Evolutionary conservation across 1,140 invertebrate species (phyloP).

Genomic region (Leptopilina boulardi): DNA sequence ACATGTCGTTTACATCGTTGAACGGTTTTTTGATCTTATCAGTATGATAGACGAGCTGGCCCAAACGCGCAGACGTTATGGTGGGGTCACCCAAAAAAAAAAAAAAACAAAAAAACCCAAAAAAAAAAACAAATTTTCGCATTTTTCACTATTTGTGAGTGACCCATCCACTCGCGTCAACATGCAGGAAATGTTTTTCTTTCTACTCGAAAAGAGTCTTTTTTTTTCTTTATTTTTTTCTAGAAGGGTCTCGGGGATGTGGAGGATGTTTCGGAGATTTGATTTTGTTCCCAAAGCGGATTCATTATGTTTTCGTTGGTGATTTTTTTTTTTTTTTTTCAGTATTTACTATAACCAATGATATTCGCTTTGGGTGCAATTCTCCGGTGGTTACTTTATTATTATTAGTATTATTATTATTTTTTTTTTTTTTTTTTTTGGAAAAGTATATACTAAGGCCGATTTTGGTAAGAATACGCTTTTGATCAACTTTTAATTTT

Average conservation of each 20-base stretch:
- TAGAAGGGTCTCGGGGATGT: slow-evolving; percentile 22
- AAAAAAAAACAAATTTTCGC: background rate
- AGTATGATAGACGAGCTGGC: slow-evolving; percentile 64
- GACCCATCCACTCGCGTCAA: slow-evolving; percentile 69
- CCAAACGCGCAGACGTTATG: slow-evolving; percentile 54
- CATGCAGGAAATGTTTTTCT: slow-evolving; percentile 73
- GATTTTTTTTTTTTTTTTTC: background rate
- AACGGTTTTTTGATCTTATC: slow-evolving; percentile 45
- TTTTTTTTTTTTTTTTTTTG: slow-evolving; percentile 45
- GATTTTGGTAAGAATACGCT: slow-evolving; percentile 74
- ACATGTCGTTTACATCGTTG: slow-evolving; percentile 48
- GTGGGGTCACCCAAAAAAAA: slow-evolving; percentile 31
- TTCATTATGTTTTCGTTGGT: slow-evolving; percentile 14
- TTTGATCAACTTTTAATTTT: slow-evolving; percentile 74
- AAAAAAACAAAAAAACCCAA: background rate
- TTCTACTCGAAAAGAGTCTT: slow-evolving; percentile 49
- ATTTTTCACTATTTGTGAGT: slow-evolving; percentile 53
- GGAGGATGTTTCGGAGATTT: slow-evolving; percentile 12
- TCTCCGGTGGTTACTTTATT: slow-evolving; percentile 48
- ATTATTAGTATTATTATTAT: background rate
- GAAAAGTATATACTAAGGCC: slow-evolving; percentile 75
- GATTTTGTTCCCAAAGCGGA: slow-evolving; percentile 3
- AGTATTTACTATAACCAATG: too few relatives aligned
- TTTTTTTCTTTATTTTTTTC: background rate
- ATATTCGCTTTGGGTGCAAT: slow-evolving; percentile 41